Conservation (phyloP, 2,113 vertebrate species). For the Ellobius talpinus region DNA sequence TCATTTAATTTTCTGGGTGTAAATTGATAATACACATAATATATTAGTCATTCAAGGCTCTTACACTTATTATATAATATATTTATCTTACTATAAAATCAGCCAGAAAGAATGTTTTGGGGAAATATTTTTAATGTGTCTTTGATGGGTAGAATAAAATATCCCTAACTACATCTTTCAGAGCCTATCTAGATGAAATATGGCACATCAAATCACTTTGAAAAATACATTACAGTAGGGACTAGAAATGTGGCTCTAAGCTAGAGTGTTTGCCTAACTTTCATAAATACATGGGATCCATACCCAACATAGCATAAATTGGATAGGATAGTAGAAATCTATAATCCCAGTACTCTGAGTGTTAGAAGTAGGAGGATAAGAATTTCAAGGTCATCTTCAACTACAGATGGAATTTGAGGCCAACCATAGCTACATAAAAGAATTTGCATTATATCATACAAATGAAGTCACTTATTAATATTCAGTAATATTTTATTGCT, state of each 20-base stretch:
- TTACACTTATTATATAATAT: background rate
- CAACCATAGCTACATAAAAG: background rate
- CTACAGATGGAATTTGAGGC: background rate
- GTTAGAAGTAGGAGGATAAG: background rate
- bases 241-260: too few relatives aligned
- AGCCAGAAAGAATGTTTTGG: background rate
- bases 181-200: background rate
- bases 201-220: background rate
- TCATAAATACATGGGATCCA: background rate
- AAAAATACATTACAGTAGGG: background rate
- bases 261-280: background rate
- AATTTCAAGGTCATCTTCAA: background rate
- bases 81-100: constrained; percentile 49
- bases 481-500: background rate
- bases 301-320: background rate
- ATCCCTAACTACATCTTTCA: background rate
- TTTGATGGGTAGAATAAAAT: background rate
- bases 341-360: background rate
- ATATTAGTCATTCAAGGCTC: constrained; percentile 29
- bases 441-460: background rate
- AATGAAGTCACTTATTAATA: background rate
- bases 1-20: constrained; percentile 62
- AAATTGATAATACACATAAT: constrained; percentile 53
- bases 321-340: background rate
- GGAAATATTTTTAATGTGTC: background rate